A percentile compares a stretch with the other conserved stretches of the same genome.
phyloP scores from a whole-genome alignment of 2,888 invertebrate species.

The Thumatha senex region DNA sequence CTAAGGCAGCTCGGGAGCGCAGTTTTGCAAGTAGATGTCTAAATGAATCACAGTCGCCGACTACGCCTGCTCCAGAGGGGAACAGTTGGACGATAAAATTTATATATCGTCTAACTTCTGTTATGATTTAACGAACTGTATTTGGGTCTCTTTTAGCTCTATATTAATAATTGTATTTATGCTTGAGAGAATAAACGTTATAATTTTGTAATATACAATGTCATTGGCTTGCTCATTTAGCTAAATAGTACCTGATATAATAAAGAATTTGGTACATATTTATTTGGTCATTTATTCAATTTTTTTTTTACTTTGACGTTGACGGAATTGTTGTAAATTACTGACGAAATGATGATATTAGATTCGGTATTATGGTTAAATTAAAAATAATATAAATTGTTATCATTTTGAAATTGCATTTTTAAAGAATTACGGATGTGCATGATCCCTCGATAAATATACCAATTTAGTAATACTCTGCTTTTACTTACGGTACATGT shows the following conservation, averaged over 20 bases:
- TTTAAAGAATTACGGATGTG: no score
- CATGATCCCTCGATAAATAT: no score
- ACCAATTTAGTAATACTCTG: no score
- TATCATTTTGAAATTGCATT: no score
- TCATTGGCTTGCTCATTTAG: slow-evolving; percentile 22
- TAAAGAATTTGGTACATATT: slow-evolving; percentile 21
- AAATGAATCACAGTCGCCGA: slow-evolving; percentile 69
- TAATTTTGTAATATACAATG: slow-evolving; percentile 31
- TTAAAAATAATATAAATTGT: no score
- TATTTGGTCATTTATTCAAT: slow-evolving; percentile 6
- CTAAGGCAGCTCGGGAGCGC: slow-evolving; percentile 60
- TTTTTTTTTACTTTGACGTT: no score
- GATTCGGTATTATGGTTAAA: no score
- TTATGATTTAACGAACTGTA: slow-evolving; percentile 76
- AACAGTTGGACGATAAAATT: slow-evolving; percentile 70
- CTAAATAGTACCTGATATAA: slow-evolving; percentile 7
- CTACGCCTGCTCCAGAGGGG: slow-evolving; percentile 52
- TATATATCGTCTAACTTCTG: slow-evolving; percentile 75
- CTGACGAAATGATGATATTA: no score
- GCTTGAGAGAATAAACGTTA: slow-evolving; percentile 37
- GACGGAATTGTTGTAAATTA: no score
- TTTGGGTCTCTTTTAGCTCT: slow-evolving; percentile 58
- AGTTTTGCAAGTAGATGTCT: slow-evolving; percentile 65
- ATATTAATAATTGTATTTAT: slow-evolving; percentile 64
- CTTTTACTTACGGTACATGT: no score